Conservation (phyloP, 2,113 vertebrate genomes). For the Nycticebus coucang region DNA sequence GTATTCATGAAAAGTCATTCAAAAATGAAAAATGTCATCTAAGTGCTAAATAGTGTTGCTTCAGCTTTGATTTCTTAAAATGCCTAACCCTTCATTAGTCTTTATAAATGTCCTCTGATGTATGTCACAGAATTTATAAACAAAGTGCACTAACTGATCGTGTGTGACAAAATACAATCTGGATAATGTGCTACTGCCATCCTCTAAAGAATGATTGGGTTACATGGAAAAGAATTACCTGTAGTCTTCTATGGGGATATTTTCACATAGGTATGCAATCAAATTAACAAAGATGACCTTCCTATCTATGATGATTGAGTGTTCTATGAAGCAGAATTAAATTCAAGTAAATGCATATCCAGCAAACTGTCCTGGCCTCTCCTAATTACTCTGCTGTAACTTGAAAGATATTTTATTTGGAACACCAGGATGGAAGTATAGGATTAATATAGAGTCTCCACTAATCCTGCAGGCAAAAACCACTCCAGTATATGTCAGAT, state of each 20-base stretch:
- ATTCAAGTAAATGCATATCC: conserved; percentile 40
- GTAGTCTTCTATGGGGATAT: neutral
- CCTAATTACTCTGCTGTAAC: neutral
- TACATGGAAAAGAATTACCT: neutral
- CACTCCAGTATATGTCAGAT: neutral
- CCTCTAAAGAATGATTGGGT: neutral
- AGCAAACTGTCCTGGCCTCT: neutral
- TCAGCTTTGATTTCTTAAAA: conserved; percentile 59
- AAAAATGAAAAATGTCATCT: conserved; percentile 50
- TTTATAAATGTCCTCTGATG: conserved; percentile 30
- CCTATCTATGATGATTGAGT: neutral
- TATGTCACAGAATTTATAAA: conserved; percentile 50
- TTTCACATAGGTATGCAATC: neutral
- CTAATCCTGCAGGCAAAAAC: neutral
- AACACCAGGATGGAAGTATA: neutral
- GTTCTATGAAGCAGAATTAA: conserved; percentile 43
- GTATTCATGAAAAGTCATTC: conserved; percentile 42
- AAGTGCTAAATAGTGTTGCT: conserved; percentile 39
- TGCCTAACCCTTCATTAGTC: conserved; percentile 51
- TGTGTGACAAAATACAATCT: neutral
- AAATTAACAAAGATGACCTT: conserved; percentile 47
- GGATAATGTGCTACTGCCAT: neutral
- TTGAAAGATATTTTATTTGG: conserved; percentile 40
- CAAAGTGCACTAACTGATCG: neutral
- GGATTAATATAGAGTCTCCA: neutral